Conservation (phyloP, 2,888 invertebrate species). For the Diaphora mendica region DNA sequence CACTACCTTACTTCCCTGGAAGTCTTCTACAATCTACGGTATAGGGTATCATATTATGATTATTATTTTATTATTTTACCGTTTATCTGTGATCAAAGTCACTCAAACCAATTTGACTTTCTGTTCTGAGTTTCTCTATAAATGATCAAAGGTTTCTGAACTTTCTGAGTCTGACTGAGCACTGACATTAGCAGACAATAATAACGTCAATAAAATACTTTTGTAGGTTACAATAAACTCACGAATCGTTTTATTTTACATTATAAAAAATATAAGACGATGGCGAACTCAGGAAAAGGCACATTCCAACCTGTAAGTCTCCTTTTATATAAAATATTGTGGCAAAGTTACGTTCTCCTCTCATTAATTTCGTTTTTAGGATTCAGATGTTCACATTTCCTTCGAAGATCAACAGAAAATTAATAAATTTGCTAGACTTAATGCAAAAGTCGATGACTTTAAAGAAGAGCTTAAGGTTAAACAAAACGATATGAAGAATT, state of each 20-base stretch:
- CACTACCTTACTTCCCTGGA: too few relatives aligned
- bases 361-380: constrained; percentile 77
- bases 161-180: too few relatives aligned
- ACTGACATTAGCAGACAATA: neutral
- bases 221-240: neutral
- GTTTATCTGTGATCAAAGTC: too few relatives aligned
- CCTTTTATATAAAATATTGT: constrained; percentile 14
- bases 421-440: constrained; percentile 97
- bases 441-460: constrained; percentile 96
- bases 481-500: constrained; percentile 95
- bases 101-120: too few relatives aligned
- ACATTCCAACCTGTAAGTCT: constrained; percentile 90
- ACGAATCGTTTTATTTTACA: neutral
- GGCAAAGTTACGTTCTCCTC: constrained; percentile 32
- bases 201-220: too few relatives aligned
- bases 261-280: constrained; percentile 34
- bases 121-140: too few relatives aligned
- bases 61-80: too few relatives aligned
- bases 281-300: constrained; percentile 86
- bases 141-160: too few relatives aligned
- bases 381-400: constrained; percentile 97
- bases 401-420: constrained; percentile 99
- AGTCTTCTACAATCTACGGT: too few relatives aligned
- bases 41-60: too few relatives aligned
- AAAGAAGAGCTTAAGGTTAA: constrained; percentile 95